Evolutionary conservation across 2,888 invertebrate genomes (phyloP).

Genomic region (Leptura quadrifasciata): DNA sequence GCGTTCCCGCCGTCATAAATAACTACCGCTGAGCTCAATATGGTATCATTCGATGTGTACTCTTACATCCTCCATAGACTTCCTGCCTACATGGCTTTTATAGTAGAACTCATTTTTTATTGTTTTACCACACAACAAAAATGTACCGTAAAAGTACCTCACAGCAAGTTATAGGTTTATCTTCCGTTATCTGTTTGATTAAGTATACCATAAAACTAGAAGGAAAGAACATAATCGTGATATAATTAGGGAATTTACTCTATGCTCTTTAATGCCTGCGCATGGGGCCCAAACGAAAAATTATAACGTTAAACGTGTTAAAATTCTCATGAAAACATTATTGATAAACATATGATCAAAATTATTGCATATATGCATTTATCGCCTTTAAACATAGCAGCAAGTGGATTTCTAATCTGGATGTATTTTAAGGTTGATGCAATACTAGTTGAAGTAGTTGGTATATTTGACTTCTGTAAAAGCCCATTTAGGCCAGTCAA

Average conservation of each 20-base stretch:
- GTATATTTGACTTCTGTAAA: too few species aligned
- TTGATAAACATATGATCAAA: too few species aligned
- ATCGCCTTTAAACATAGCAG: too few species aligned
- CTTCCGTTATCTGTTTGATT: slow-evolving; percentile 30
- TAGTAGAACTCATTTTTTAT: slow-evolving; percentile 23
- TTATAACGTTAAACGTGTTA: neutral
- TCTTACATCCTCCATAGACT: slow-evolving; percentile 40
- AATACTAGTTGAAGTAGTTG: too few species aligned
- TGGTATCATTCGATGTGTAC: slow-evolving; percentile 32
- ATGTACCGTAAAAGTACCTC: slow-evolving; percentile 31
- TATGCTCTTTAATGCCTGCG: neutral
- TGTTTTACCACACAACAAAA: slow-evolving; percentile 31
- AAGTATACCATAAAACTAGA: slow-evolving; percentile 13
- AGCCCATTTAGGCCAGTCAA: too few species aligned
- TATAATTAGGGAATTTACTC: slow-evolving; percentile 5
- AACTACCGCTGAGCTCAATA: slow-evolving; percentile 45
- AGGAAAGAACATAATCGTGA: neutral
- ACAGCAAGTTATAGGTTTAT: slow-evolving; percentile 16
- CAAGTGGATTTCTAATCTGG: too few species aligned
- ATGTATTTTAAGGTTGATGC: too few species aligned
- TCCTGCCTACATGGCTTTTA: slow-evolving; percentile 37
- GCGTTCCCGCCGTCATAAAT: slow-evolving; percentile 57
- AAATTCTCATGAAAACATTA: neutral
- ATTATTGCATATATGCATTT: too few species aligned
- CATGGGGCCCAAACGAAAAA: neutral